Base-by-base conservation (phyloP, 2,797 vertebrate species). In the Gorsachius magnificus region DNA sequence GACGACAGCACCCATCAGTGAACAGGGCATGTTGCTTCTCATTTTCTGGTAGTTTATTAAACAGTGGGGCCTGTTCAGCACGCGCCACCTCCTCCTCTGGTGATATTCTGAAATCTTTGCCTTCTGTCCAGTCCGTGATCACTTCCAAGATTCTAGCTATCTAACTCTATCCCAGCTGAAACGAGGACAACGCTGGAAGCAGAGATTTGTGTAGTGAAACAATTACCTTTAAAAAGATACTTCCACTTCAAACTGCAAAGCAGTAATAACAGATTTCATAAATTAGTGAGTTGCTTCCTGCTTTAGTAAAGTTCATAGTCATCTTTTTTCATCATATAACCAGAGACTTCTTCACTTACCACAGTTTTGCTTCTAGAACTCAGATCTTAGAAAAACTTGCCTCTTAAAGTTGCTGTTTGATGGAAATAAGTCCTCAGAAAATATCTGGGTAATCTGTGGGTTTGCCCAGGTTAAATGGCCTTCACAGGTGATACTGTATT, bases 231-330 rank as follows among this genome's bases (percentile, higher is more conserved):
- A 83, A 74, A 72, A 83, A 82, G 48, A 75, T 60, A 61, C 33
- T 94, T 92, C 66, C 31, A 46, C 41, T 82, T 66, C 50, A 94
- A 94, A 92, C 80, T 85, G 74, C 68, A 70, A 54, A 77, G 68
- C 9, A 28, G 17, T 92, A 84, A 83, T 81, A 87, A 72, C 10
- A 74, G 36, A 57, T 90, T 68, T 74, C 64, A 33, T 81, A 48
- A 95, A 51, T 69, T 58, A 71, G 35, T 48, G 77, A 80, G 31
- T 65, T 85, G 33, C 35, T 78, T 92, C 80, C 71, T 83, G 22
- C 64, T 90, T 16, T 46, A 43, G 36, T 93, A 26, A 82, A 89
- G 24, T 80, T 93, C 60, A 61, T 10, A 76, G 48, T 28, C 66
- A 60, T 69, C 25, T 69, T 72, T 75, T 90, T 80, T 56, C 22